Percentiles rank a stretch among this genome's conserved stretches.
Evolutionary conservation across 2,113 vertebrate species (phyloP).

Genomic region (Taxidea taxus): DNA sequence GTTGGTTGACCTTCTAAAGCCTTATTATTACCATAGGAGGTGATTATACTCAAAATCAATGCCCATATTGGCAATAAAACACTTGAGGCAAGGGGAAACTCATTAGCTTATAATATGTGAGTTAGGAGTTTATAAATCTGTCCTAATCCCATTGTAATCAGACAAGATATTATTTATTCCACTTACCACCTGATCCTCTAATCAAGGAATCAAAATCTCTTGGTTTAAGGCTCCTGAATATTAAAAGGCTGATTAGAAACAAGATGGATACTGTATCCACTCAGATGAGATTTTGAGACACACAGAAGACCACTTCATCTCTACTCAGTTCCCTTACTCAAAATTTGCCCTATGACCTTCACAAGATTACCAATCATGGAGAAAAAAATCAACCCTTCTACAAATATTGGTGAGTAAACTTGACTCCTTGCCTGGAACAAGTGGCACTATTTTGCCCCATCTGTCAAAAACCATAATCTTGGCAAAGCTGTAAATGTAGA

Average conservation of each 20-base stretch:
- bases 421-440: not conserved
- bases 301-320: not conserved
- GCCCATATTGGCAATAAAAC: not conserved
- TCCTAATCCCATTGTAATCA: conserved; percentile 9
- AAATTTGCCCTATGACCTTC: not conserved
- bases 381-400: not conserved
- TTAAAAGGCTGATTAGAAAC: not conserved
- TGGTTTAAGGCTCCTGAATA: not conserved
- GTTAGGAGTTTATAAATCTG: not conserved
- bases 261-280: not conserved
- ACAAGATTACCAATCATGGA: not conserved
- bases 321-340: not conserved
- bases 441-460: not conserved
- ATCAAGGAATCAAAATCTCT: not conserved
- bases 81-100: not conserved
- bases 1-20: not conserved
- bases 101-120: conserved; percentile 10
- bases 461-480: not conserved
- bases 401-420: not conserved
- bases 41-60: not conserved
- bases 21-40: not conserved
- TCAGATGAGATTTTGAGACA: not conserved
- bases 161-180: not conserved
- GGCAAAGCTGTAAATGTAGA: not conserved
- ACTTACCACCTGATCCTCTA: not conserved